Base-by-base conservation (phyloP, 2,797 vertebrate species). In the Bucorvus abyssinicus region DNA sequence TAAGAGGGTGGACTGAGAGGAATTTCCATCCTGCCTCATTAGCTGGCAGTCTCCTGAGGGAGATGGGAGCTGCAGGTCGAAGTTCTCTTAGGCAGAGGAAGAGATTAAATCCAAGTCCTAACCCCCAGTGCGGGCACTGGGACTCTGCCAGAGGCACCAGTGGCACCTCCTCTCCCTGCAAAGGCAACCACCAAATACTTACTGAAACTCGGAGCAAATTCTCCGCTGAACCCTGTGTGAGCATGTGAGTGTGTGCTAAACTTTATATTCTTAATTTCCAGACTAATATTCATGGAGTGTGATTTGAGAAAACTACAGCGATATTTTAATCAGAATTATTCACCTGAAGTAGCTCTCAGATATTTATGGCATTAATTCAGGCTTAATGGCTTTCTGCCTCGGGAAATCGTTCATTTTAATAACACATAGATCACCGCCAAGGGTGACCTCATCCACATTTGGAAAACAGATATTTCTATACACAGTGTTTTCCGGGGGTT, bases 351-450 rank as follows among this genome's bases (percentile, higher is more conserved):
- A 60, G 83, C 84, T 82, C 50, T 29, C 82, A 12, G 94, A n/a
- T 95, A 82, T 79, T 90, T 88, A 82, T 69, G 71, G 76, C 75
- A 44, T 94, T 92, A 94, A 78, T 75, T 92, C 65, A 60, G 61
- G 56, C 87, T n/a, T 78, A 78, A 82, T 82, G 92, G 80, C 75
- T 74, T 26, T 40, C 52, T 85, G 92, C 84, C 90, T 34, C 4
- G 84, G 84, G 73, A 85, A 64, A 80, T 76, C 23, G 57, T 83
- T 91, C 69, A 56, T 56, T 86, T 79, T 60, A 86, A 83, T 63
- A 76, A 60, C 81, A 32, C 73, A 32, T 20, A 68, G 59, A 89
- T 83, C 64, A n/a, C 77, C 60, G 29, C 90, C 79, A 42, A 84
- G 57, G 53, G 61, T 90, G 87, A 94, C 79, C 79, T 88, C 76